Evolutionary conservation across 1,140 invertebrate genomes (phyloP), one percentile per base, ranked within the genome.

Genomic region (Homalodisca vitripennis): DNA sequence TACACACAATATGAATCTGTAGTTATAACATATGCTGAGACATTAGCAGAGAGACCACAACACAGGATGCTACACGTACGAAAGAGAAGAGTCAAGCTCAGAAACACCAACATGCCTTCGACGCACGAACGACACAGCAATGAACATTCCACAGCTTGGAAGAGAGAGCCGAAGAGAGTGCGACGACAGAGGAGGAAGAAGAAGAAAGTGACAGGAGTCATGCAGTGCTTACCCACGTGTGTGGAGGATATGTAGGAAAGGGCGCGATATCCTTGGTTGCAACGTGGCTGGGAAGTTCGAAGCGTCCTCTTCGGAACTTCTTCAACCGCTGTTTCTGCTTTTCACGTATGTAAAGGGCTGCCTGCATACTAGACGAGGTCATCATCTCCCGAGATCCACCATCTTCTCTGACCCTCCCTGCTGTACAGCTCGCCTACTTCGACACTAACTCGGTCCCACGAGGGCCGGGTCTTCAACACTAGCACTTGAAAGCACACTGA

Each of bases 281-380:
- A 76, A 93, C 87, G 84, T 92, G 91, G 81, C 89, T 91, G 75
- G 91, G 90, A 79, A 92, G 83, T 79, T 92, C 90, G 78, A 86
- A 83, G 81, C 89, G 86, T 79, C 88, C 84, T 46, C 63, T 66
- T 78, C 84, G 84, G 79, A 86, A 85, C 80, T 89, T 89, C 84
- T 89, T 88, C 85, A 87, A 86, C 78, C 87, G 82, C 82, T 91
- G 87, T 82, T 89, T 88, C 84, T 90, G 90, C 84, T 92, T 92
- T 80, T 90, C 87, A 85, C 90, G 89, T 84, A 93, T 88, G 84
- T 92, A 91, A 84, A 93, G 86, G 85, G 91, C 91, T 83, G 91
- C 91, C 86, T 93, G 91, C 90, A 93, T 92, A 57, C 74, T 72
- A 32, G 71, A 66, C 53, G 70, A 63, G 31, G 72, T 71, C 72